Evolutionary conservation across 64 coral and sea anemone species (phyloP).

Genomic region (Montipora efflorescens): DNA sequence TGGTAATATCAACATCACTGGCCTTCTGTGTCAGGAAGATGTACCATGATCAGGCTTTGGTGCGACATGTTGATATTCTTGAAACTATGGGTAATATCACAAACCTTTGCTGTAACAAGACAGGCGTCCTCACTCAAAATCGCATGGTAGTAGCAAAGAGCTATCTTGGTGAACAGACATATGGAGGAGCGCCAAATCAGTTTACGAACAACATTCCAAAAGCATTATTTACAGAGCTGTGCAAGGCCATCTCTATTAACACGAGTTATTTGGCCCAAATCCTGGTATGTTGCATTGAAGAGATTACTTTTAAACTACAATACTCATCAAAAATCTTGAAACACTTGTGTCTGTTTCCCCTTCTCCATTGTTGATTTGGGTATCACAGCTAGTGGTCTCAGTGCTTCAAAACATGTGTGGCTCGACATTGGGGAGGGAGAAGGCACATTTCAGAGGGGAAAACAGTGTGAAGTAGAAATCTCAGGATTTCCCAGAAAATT

Average conservation of each 20-base stretch:
- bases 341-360: no score
- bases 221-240: constrained; percentile 67
- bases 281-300: constrained; percentile 26
- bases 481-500: no score
- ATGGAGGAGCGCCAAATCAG: constrained; percentile 61
- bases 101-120: constrained; percentile 94
- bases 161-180: constrained; percentile 59
- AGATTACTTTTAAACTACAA: no score
- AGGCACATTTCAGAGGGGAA: no score
- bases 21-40: constrained; percentile 83
- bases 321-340: no score
- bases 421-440: no score
- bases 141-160: constrained; percentile 80
- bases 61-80: constrained; percentile 80
- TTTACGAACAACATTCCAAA: constrained; percentile 75
- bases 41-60: constrained; percentile 86
- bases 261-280: constrained; percentile 87
- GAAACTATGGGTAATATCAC: constrained; percentile 93
- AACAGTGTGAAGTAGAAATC: no score
- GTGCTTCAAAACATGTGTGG: no score
- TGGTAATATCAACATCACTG: constrained; percentile 77
- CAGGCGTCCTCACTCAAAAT: constrained; percentile 87
- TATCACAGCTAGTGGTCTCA: no score
- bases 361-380: no score
- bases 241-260: constrained; percentile 87